phyloP scores from a whole-genome alignment of 2,888 invertebrate genomes.

The Lithophane leautieri region DNA sequence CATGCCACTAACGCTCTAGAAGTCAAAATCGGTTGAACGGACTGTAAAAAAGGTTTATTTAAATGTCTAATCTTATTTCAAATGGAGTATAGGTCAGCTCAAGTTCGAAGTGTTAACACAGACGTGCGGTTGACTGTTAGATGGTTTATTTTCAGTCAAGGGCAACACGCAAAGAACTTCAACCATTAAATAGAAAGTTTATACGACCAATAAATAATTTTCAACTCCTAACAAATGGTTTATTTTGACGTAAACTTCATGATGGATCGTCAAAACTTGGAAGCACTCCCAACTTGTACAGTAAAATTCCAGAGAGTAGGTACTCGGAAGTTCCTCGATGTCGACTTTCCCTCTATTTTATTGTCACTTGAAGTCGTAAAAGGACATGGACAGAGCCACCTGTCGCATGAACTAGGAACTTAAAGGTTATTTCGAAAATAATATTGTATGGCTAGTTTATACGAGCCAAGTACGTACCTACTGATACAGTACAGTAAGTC shows the following conservation, averaged over 20 bases:
- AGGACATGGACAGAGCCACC: conserved; percentile 34
- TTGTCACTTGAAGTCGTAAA: conserved; percentile 51
- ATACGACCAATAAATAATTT: conserved; percentile 46
- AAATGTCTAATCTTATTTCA: no score
- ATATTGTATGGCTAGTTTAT: no score
- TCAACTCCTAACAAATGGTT: conserved; percentile 43
- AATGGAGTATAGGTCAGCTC: no score
- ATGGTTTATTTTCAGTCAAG: conserved; percentile 33
- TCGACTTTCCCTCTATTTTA: conserved; percentile 48
- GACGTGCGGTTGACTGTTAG: neutral
- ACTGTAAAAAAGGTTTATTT: no score
- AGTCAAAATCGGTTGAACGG: no score
- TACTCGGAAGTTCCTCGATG: conserved; percentile 47
- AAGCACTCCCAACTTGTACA: conserved; percentile 37
- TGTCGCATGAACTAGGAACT: conserved; percentile 32
- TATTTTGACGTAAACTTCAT: conserved; percentile 44
- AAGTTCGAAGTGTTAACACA: neutral
- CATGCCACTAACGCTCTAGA: no score
- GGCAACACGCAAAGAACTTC: conserved; percentile 31
- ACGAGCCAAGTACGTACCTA: no score
- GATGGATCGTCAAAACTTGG: conserved; percentile 54
- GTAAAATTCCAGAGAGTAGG: conserved; percentile 40
- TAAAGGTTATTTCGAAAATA: neutral
- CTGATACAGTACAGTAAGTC: no score
- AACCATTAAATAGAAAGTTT: conserved; percentile 44